Percentiles rank a stretch among this genome's conserved stretches.
Evolutionary conservation across 2,797 vertebrate species (phyloP).

Genomic region (Characodon lateralis): DNA sequence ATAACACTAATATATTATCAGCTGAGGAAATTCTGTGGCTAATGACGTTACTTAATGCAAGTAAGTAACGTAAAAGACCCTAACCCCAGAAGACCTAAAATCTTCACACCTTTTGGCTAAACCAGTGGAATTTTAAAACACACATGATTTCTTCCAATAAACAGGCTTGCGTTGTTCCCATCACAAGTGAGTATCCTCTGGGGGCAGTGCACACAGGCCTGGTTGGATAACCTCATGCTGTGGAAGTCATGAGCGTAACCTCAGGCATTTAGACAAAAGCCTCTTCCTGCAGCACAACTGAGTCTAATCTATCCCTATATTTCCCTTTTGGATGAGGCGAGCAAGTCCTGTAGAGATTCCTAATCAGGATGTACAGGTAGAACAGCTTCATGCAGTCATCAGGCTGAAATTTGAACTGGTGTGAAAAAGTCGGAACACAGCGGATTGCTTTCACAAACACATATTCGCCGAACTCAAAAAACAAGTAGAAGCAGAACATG

Average conservation of each 20-base stretch:
- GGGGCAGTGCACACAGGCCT: constrained; percentile 24
- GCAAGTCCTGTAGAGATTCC: constrained; percentile 22
- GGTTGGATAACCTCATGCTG: constrained; percentile 54
- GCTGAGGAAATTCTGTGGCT: not conserved
- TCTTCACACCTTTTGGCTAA: constrained; percentile 44
- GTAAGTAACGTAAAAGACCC: no score
- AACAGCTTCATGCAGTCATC: constrained; percentile 15
- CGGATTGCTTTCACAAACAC: constrained; percentile 25
- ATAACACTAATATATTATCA: not conserved
- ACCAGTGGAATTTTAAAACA: constrained; percentile 39
- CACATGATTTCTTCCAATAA: constrained; percentile 62
- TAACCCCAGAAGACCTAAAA: constrained; percentile 18
- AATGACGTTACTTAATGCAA: not conserved
- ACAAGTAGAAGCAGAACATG: constrained; percentile 1
- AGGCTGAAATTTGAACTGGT: constrained; percentile 53
- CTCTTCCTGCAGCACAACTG: constrained; percentile 6
- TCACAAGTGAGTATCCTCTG: constrained; percentile 30
- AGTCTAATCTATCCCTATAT: constrained; percentile 26
- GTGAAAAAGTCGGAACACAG: constrained; percentile 51
- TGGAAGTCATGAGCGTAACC: constrained; percentile 63
- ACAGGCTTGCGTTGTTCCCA: constrained; percentile 59
- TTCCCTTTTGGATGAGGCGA: constrained; percentile 15
- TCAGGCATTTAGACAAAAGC: constrained; percentile 27
- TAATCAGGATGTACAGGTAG: constrained; percentile 38
- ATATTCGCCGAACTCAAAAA: not conserved